Evolutionary conservation across 37 sponge, comb jelly and placozoan species (phyloP).

Genomic region (Corticium candelabrum): DNA sequence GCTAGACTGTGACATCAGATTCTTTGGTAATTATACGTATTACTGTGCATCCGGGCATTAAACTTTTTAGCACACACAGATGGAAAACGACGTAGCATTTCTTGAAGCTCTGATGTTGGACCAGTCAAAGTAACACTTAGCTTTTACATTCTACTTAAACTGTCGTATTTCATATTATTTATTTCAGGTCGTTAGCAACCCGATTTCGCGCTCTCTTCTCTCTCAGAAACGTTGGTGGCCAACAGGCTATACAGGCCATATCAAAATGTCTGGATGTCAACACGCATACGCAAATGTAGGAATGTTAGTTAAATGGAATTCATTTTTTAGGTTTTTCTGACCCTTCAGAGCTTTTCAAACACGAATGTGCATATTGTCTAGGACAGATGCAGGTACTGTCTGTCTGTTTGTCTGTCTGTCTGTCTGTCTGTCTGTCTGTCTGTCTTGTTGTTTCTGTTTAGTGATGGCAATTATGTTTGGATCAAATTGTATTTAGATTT

Average conservation of each 20-base stretch:
- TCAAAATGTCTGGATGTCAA: constrained; percentile 20
- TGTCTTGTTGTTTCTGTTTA: neutral
- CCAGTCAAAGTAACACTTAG: neutral
- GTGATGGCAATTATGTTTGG: neutral
- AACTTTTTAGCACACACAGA: too few species aligned
- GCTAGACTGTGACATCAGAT: too few species aligned
- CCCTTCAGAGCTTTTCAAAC: constrained; percentile 83
- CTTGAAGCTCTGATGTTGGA: neutral
- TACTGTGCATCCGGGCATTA: too few species aligned
- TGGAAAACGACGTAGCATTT: too few species aligned
- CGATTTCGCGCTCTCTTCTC: constrained; percentile 94
- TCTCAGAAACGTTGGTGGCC: constrained; percentile 55
- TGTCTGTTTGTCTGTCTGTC: neutral
- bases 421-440: neutral
- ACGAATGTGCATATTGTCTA: constrained; percentile 96
- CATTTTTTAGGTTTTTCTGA: constrained; percentile 14
- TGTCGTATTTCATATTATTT: neutral
- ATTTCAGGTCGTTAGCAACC: constrained; percentile 36
- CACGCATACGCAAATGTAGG: too few species aligned
- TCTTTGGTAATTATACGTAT: too few species aligned
- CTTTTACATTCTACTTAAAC: too few species aligned
- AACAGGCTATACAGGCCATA: constrained; percentile 64
- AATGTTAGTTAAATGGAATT: too few species aligned
- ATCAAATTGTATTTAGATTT: too few species aligned
- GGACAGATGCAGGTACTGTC: constrained; percentile 73